Evolutionary conservation across 2,888 invertebrate genomes (phyloP).

Genomic region (Pharmacophagus antenor): DNA sequence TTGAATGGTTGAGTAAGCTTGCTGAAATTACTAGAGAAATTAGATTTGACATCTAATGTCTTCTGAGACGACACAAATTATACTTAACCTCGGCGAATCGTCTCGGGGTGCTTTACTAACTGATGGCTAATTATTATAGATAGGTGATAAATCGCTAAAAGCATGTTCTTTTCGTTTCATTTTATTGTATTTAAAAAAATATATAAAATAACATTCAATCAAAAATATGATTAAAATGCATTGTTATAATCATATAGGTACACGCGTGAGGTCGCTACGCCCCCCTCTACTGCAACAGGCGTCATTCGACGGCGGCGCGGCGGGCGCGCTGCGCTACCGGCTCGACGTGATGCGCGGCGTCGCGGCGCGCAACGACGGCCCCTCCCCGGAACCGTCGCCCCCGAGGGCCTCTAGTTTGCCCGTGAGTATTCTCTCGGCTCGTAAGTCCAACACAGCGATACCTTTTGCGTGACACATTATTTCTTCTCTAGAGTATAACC

Average conservation of each 20-base stretch:
- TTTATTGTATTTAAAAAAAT: no score
- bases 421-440: constrained; percentile 46
- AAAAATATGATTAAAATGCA: no score
- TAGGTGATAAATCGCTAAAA: no score
- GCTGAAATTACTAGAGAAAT: no score
- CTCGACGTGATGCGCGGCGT: constrained; percentile 92
- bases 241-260: constrained; percentile 46
- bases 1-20: no score
- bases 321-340: constrained; percentile 84
- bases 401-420: constrained; percentile 52
- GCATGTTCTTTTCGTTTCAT: no score
- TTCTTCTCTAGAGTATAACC: neutral
- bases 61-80: no score
- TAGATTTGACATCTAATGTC: no score
- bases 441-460: neutral
- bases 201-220: no score
- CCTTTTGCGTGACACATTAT: neutral
- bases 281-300: constrained; percentile 93
- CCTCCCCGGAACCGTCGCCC: constrained; percentile 41
- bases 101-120: no score
- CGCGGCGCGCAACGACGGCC: constrained; percentile 80
- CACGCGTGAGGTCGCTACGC: constrained; percentile 80
- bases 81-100: no score
- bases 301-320: constrained; percentile 88
- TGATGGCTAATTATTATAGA: no score